Evolutionary conservation across 2,113 vertebrate genomes (phyloP), one percentile per base, ranked within the genome.

Genomic region (Cettia cetti): DNA sequence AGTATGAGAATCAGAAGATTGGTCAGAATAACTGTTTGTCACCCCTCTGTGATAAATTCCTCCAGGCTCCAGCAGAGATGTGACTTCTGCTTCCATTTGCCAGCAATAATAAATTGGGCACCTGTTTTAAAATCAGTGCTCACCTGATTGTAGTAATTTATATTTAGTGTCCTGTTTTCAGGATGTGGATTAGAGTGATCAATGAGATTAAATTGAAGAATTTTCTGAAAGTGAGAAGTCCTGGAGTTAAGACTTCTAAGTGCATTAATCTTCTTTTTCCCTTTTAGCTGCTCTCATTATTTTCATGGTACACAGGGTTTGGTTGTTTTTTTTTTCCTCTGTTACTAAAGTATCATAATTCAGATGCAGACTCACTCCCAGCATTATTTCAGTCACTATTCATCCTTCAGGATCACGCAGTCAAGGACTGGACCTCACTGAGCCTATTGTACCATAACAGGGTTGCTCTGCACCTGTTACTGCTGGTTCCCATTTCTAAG

Each of bases 401-500:
- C 13, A 8, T 64, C 4, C 17, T 61, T 54, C 57, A 86, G 45
- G 65, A 91, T 31, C 42, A 70, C 15, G 37, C 35, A 9, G 12
- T 40, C 0, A 0, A 79, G 63, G 27, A n/a, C 22, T 53, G 77
- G 54, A 65, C n/a, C 31, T 81, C 4, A 0, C 42, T 91, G 49
- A 77, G 9, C 26, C 44, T 44, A 0, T 6, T 23, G 66, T 23
- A 39, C 6, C 0, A 0, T 17, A 16, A 18, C 27, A 35, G 45
- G 40, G 26, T 40, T 80, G 26, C n/a, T 74, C 44, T 77, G 40
- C 26, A 6, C 13, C 35, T 5, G 0, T 27, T 57, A 20, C 30
- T 59, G 71, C n/a, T 1, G 1, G 26, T 72, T 79, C 12, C n/a
- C 0, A 1, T 56, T 91, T 56, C 49, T 52, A 24, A 23, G 30